Evolutionary conservation across 64 coral and sea anemone species (phyloP).

Genomic region (Stichodactyla mertensii): DNA sequence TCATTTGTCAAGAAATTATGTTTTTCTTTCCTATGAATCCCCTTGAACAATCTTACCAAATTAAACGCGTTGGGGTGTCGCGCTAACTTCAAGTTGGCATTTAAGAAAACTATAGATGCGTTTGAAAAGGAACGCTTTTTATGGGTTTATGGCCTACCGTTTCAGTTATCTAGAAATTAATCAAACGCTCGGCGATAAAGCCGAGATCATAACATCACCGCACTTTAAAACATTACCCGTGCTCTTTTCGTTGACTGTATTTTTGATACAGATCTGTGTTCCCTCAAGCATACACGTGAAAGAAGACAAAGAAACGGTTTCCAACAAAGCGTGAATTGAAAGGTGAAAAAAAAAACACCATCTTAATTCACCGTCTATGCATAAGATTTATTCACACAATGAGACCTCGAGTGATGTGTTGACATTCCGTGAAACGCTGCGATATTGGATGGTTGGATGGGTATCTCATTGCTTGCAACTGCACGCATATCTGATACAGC

Average conservation of each 20-base stretch:
- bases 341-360: neutral
- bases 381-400: conserved; percentile 11
- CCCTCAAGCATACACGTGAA: conserved; percentile 10
- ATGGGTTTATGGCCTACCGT: neutral
- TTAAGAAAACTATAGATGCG: neutral
- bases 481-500: neutral
- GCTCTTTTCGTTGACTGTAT: conserved; percentile 16
- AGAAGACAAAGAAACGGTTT: conserved; percentile 18
- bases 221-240: neutral
- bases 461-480: neutral
- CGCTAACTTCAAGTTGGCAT: neutral
- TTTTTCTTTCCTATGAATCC: neutral
- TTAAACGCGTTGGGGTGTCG: conserved; percentile 2
- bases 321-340: conserved; percentile 15
- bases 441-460: conserved; percentile 6
- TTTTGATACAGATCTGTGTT: neutral
- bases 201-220: neutral
- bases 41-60: neutral
- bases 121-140: neutral
- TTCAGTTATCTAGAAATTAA: neutral
- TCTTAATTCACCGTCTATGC: conserved; percentile 8
- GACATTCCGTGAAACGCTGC: conserved; percentile 11
- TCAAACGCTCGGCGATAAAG: neutral
- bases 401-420: neutral
- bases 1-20: neutral